Evolutionary conservation across 2,888 invertebrate species (phyloP).

Genomic region (Fragum fragum): DNA sequence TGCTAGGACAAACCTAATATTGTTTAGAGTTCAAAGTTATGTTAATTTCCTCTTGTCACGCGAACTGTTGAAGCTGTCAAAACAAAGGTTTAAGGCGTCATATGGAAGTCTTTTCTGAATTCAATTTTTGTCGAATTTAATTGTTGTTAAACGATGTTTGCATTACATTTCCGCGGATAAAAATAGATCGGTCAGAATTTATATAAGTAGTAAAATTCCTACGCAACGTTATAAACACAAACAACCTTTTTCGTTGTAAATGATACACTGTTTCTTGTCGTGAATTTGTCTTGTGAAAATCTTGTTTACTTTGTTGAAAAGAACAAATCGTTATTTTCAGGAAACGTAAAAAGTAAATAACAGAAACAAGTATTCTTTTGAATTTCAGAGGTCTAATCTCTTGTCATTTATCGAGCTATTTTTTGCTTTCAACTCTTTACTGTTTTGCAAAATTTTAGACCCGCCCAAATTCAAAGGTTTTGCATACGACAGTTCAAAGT

Average conservation of each 20-base stretch:
- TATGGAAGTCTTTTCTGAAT: not conserved
- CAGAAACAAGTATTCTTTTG: too few species aligned
- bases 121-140: not conserved
- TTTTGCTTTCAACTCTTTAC: not conserved
- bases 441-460: too few species aligned
- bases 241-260: not conserved
- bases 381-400: too few species aligned
- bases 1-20: not conserved
- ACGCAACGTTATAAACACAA: not conserved
- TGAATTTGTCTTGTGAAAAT: too few species aligned
- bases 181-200: not conserved
- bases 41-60: not conserved
- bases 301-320: too few species aligned
- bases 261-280: not conserved
- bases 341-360: too few species aligned
- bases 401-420: too few species aligned
- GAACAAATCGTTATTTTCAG: too few species aligned
- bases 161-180: not conserved
- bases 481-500: too few species aligned
- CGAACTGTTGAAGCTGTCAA: not conserved
- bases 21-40: not conserved
- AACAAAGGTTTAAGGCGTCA: not conserved
- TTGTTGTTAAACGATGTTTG: not conserved
- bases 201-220: constrained; percentile 1
- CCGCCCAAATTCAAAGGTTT: too few species aligned